A percentile compares a stretch with the other conserved stretches of the same genome.
Conservation (phyloP, 92 coral and sea anemone genomes). For the Isaurus tuberculatus region DNA sequence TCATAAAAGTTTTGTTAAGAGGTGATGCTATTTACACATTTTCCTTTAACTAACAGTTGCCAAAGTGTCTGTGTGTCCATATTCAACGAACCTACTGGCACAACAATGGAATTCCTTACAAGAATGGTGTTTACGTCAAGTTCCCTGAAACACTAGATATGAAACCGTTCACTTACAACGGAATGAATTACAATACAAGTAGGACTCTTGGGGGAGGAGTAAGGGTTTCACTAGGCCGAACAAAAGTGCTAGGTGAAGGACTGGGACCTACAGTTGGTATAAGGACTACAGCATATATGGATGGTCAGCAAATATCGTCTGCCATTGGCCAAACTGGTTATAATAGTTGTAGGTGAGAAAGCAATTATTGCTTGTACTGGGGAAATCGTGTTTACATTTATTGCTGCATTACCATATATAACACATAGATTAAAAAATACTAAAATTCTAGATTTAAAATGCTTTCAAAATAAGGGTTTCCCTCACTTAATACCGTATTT, state of each 20-base stretch:
- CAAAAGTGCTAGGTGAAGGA: neutral
- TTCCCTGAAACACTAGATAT: slow-evolving; percentile 85
- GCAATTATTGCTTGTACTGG: neutral
- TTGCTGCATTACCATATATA: neutral
- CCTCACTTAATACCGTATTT: too few relatives aligned
- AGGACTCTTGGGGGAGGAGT: slow-evolving; percentile 44
- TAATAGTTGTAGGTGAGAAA: slow-evolving; percentile 1
- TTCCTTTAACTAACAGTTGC: slow-evolving; percentile 64
- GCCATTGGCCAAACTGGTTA: neutral
- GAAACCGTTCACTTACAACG: slow-evolving; percentile 79
- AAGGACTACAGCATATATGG: neutral
- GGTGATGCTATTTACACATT: too few relatives aligned
- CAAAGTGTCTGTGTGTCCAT: slow-evolving; percentile 93
- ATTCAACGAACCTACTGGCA: slow-evolving; percentile 98
- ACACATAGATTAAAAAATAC: too few relatives aligned
- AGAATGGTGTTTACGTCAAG: slow-evolving; percentile 76
- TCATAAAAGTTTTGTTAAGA: too few relatives aligned
- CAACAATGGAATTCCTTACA: slow-evolving; percentile 86
- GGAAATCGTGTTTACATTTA: neutral
- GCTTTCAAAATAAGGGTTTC: too few relatives aligned
- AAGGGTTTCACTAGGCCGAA: neutral
- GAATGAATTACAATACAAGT: neutral
- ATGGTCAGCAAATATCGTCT: neutral
- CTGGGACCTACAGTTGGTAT: neutral
- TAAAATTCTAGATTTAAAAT: too few relatives aligned